Evolutionary conservation across 2,888 invertebrate genomes (phyloP).

Genomic region (Dinocampus coccinellae): DNA sequence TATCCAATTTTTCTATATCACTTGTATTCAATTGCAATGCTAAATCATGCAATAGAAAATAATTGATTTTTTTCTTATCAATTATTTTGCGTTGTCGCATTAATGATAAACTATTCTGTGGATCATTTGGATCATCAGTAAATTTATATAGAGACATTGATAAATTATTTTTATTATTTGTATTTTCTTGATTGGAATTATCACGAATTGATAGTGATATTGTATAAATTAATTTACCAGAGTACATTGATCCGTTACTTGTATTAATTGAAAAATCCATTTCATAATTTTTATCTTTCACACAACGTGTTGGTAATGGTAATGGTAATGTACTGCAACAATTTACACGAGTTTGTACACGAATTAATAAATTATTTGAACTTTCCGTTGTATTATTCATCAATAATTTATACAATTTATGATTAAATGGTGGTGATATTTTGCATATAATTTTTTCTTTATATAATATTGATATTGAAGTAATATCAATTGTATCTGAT

Average conservation of each 20-base stretch:
- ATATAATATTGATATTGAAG: slow-evolving; percentile 56
- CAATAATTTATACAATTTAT: slow-evolving; percentile 61
- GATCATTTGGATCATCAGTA: slow-evolving; percentile 62
- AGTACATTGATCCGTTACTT: slow-evolving; percentile 48
- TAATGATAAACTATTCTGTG: slow-evolving; percentile 50
- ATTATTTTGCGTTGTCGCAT: slow-evolving; percentile 42
- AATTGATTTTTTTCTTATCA: slow-evolving; percentile 44
- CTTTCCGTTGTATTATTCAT: slow-evolving; percentile 51
- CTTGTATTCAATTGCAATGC: slow-evolving; percentile 35
- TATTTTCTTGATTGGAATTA: not conserved
- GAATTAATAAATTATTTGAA: slow-evolving; percentile 54
- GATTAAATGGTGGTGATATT: slow-evolving; percentile 58
- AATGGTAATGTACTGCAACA: slow-evolving; percentile 56
- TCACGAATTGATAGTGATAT: slow-evolving; percentile 52
- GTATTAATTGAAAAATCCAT: slow-evolving; percentile 61
- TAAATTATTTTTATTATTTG: slow-evolving; percentile 36
- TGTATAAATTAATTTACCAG: slow-evolving; percentile 58
- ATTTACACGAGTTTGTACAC: slow-evolving; percentile 52
- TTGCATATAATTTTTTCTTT: slow-evolving; percentile 58
- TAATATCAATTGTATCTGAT: slow-evolving; percentile 48
- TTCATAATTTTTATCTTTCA: slow-evolving; percentile 54
- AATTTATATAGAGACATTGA: slow-evolving; percentile 45
- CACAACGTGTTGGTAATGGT: slow-evolving; percentile 58
- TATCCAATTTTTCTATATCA: not conserved
- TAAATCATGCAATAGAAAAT: slow-evolving; percentile 57